These are phyloP conservation scores for Odiellus spinosus DNA, from an alignment of 2,888 invertebrate genomes.

Conservation along the genomic window DNA sequence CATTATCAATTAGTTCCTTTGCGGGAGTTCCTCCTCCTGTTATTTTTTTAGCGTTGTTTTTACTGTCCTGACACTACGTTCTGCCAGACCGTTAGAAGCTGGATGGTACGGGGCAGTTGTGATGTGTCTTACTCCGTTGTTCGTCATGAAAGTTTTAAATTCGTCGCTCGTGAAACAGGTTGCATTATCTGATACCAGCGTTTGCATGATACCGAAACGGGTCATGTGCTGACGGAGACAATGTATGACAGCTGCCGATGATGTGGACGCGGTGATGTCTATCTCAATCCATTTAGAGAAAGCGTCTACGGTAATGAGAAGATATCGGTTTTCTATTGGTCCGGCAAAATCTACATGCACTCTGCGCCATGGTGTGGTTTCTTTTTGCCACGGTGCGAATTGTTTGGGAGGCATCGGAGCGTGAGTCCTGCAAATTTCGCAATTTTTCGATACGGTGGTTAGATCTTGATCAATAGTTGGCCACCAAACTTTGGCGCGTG, in stretches of 20 bases:
- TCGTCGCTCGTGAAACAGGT: constrained; percentile 22
- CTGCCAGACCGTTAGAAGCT: constrained; percentile 22
- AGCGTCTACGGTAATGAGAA: constrained; percentile 29
- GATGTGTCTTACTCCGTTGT: no score
- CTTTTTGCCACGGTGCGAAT: constrained; percentile 2
- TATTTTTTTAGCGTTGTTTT: no score
- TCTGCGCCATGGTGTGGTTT: constrained; percentile 26
- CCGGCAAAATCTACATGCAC: constrained; percentile 34
- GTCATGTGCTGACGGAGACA: constrained; percentile 20
- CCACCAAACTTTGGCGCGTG: constrained; percentile 24
- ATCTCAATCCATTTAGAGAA: constrained; percentile 32
- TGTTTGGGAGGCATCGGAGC: constrained; percentile 3
- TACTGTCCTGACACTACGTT: not conserved
- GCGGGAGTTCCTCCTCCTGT: no score
- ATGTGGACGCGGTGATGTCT: constrained; percentile 10
- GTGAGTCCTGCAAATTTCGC: constrained; percentile 15
- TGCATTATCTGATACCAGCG: constrained; percentile 26
- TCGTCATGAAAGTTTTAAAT: constrained; percentile 17
- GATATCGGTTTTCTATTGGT: constrained; percentile 23
- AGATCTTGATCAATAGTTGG: constrained; percentile 19
- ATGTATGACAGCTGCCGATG: constrained; percentile 16
- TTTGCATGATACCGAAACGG: constrained; percentile 20
- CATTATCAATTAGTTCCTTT: no score
- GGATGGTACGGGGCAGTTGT: constrained; percentile 22
- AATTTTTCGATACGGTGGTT: constrained; percentile 15